Base-by-base conservation (phyloP, 2,797 vertebrate species). In the Taenioides sp. region DNA sequence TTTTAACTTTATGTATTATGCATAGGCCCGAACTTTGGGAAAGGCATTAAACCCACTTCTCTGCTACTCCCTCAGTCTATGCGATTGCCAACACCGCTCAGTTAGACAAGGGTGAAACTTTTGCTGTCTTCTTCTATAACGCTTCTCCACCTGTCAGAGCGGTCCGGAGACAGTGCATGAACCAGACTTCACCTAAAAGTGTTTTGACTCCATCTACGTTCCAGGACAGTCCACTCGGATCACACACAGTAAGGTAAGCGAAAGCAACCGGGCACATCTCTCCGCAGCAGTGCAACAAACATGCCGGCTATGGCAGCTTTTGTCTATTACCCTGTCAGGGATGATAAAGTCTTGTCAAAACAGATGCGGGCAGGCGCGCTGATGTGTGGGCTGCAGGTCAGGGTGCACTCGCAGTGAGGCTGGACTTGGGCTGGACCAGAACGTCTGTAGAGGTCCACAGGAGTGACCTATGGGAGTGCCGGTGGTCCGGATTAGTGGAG, bases 181-280 rank as follows among this genome's bases (percentile, higher is more conserved):
- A 18, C 58, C 57, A 52, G 66, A 72, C 52, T 61, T 86, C 72
- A 71, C 37, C 60, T 73, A 75, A 78, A 75, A 84, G 69, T 72
- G 69, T 11, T 62, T 34, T 18, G 49, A 70, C 43, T 65, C 79
- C 63, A 79, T 76, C 72, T 27, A 18, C 34, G 23, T 73, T 62
- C 27, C 50, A 63, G 72, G 52, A 65, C 47, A 18, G 67, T 76
- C 62, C 57, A 80, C 57, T 73, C 55, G 57, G 28, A 79, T 72
- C 49, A 70, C 52, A 67, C 65, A 54, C 23, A 10, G 59, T n/a
- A 59, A 43, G 54, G 34, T 58, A 43, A 69, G 34, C 22, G 67
- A 27, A 59, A 34, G 55, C 70, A 73, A 69, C 54, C 34, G 64
- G 28, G 57, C n/a, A 75, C 49, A 63, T 57, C 58, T 76, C 63